Conservation (phyloP, 2,797 vertebrate genomes). For the Monodelphis domestica region DNA sequence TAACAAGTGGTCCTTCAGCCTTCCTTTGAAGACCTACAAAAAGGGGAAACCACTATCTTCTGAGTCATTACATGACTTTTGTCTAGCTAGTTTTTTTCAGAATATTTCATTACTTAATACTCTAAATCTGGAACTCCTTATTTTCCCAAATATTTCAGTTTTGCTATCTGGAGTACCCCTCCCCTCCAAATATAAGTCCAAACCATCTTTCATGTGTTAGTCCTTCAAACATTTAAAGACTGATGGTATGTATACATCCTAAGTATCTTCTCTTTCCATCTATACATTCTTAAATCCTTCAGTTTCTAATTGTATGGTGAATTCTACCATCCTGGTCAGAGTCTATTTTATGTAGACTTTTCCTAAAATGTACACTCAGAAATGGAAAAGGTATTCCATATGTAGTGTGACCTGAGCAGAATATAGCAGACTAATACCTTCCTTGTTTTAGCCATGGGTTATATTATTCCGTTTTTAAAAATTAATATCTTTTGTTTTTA, state of each 20-base stretch:
- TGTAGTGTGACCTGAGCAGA: background rate
- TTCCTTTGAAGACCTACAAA: background rate
- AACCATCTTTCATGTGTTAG: background rate
- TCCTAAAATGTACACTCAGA: background rate
- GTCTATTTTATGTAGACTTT: background rate
- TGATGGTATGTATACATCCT: background rate
- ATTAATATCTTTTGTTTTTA: background rate
- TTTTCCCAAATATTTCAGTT: background rate
- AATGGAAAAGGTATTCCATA: background rate
- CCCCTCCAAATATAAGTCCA: too few relatives aligned
- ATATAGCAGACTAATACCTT: background rate
- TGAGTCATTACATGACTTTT: background rate
- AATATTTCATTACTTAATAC: background rate
- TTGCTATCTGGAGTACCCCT: background rate
- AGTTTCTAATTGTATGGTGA: background rate
- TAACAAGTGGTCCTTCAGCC: background rate
- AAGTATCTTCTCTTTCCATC: background rate
- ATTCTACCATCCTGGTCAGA: background rate
- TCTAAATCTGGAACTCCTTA: background rate
- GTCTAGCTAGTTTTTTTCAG: background rate
- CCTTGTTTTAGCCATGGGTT: background rate
- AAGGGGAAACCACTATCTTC: background rate
- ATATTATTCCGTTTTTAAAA: background rate
- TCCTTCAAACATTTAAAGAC: background rate
- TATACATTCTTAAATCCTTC: background rate